Evolutionary conservation across 2,797 vertebrate species (phyloP).

Genomic region (Schizopygopsis pylzovi): DNA sequence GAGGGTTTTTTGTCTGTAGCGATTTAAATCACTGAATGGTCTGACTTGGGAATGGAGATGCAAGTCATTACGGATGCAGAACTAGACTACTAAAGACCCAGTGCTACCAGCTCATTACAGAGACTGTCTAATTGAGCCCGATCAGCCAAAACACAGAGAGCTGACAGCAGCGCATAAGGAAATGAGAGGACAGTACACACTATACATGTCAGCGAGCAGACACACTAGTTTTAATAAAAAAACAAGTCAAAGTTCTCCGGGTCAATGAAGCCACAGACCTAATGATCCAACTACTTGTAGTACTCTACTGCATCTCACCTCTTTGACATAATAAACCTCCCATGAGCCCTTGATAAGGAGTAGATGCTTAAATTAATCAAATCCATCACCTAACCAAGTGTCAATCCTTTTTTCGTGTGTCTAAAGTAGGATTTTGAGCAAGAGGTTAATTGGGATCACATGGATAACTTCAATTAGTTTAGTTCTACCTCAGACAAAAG

Average conservation of each 20-base stretch:
- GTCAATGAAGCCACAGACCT: slow-evolving; percentile 21
- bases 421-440: slow-evolving; percentile 13
- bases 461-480: slow-evolving; percentile 19
- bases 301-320: slow-evolving; percentile 1
- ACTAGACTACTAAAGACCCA: slow-evolving; percentile 33
- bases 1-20: neutral
- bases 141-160: slow-evolving; percentile 15
- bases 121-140: slow-evolving; percentile 36
- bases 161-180: slow-evolving; percentile 21
- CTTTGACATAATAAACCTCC: slow-evolving; percentile 22
- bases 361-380: slow-evolving; percentile 24
- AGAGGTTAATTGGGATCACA: slow-evolving; percentile 38
- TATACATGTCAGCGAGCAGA: slow-evolving; percentile 12
- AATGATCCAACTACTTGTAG: slow-evolving; percentile 49
- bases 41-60: slow-evolving; percentile 11
- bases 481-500: slow-evolving; percentile 8
- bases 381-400: slow-evolving; percentile 2
- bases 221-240: slow-evolving; percentile 44
- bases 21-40: slow-evolving; percentile 13
- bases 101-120: slow-evolving; percentile 36
- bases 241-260: slow-evolving; percentile 8
- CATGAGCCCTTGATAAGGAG: slow-evolving; percentile 21
- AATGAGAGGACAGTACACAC: slow-evolving; percentile 1
- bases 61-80: slow-evolving; percentile 13
- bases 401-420: slow-evolving; percentile 6